A percentile compares a stretch with the other conserved stretches of the same genome.
These are phyloP conservation scores for Hypomesus transpacificus DNA, from an alignment of 2,113 vertebrate genomes.

Conservation along the genomic window DNA sequence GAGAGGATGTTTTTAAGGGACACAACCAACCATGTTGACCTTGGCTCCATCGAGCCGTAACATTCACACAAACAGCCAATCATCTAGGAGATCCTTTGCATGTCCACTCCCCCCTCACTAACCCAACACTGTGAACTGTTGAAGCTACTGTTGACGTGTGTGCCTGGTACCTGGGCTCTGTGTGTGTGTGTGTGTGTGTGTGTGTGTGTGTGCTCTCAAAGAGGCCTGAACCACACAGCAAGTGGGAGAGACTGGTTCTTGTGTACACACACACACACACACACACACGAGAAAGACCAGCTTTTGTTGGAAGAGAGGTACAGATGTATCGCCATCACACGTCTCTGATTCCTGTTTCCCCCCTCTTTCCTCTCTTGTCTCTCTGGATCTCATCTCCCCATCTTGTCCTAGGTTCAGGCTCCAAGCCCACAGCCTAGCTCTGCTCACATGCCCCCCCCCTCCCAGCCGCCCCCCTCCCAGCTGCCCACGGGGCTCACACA, in stretches of 20 bases:
- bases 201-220: conserved; percentile 61
- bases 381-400: no score
- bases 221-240: conserved; percentile 16
- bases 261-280: neutral
- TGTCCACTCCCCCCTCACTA: conserved; percentile 44
- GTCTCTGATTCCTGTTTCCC: conserved; percentile 29
- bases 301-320: conserved; percentile 55
- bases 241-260: neutral
- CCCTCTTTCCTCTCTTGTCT: no score
- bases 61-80: conserved; percentile 28
- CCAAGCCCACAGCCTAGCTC: no score
- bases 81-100: conserved; percentile 27
- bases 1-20: neutral
- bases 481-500: no score
- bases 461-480: no score
- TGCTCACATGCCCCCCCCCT: no score
- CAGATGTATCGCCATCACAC: neutral
- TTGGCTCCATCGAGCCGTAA: conserved; percentile 16
- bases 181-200: conserved; percentile 21
- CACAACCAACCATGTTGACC: conserved; percentile 23
- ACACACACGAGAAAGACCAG: conserved; percentile 2
- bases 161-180: conserved; percentile 8
- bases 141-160: conserved; percentile 10
- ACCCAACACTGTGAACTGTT: neutral
- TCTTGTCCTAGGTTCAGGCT: no score